A percentile compares a stretch with the other conserved stretches of the same genome.
Evolutionary conservation across 2,888 invertebrate genomes (phyloP).

Genomic region (Vanessa cardui): DNA sequence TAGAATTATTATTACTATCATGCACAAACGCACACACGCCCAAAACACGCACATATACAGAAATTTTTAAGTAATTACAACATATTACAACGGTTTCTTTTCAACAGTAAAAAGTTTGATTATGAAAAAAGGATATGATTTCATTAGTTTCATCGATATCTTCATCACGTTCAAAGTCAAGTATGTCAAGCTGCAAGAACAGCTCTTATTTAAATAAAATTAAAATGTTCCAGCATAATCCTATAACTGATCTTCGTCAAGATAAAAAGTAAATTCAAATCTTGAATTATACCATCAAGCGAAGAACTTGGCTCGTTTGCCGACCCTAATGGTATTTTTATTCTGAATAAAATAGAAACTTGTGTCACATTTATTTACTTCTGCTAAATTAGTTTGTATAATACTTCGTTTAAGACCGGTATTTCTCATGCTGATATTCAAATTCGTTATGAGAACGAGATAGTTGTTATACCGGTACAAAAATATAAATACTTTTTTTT

Average conservation of each 20-base stretch:
- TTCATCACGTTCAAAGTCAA: too few relatives aligned
- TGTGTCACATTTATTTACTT: constrained; percentile 8
- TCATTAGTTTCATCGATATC: too few relatives aligned
- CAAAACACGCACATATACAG: too few relatives aligned
- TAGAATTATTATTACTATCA: too few relatives aligned
- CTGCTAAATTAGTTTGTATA: constrained; percentile 4
- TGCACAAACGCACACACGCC: too few relatives aligned
- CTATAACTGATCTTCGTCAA: constrained; percentile 5
- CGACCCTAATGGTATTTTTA: constrained; percentile 13
- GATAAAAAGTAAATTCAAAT: constrained; percentile 13
- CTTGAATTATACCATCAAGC: constrained; percentile 11
- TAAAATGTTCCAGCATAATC: constrained; percentile 5
- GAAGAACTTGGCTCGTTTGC: constrained; percentile 15
- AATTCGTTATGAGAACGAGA: background rate
- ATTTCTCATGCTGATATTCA: constrained; percentile 7
- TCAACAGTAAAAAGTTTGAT: too few relatives aligned
- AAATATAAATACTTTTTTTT: too few relatives aligned
- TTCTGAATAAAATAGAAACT: constrained; percentile 12
- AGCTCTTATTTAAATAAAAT: constrained; percentile 1
- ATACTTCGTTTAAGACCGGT: constrained; percentile 8
- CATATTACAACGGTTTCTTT: too few relatives aligned
- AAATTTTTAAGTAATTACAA: too few relatives aligned
- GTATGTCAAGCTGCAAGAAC: background rate
- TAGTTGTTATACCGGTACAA: background rate
- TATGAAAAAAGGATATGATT: too few relatives aligned